phyloP scores from a whole-genome alignment of 2,113 vertebrate species.

The Phasianus colchicus region DNA sequence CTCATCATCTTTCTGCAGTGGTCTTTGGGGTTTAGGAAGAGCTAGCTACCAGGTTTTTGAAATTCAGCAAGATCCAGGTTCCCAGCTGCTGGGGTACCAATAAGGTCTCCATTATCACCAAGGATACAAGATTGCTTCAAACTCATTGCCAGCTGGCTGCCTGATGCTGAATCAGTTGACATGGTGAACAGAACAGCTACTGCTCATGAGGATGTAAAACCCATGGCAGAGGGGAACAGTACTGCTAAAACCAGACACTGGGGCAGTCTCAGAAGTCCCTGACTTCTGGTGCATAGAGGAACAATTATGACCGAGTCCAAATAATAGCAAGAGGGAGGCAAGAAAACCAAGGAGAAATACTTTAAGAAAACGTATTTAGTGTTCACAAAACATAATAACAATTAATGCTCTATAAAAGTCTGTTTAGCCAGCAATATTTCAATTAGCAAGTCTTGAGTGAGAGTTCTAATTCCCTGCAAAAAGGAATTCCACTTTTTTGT shows the following conservation, averaged over 20 bases:
- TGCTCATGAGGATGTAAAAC: background rate
- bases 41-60: background rate
- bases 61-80: background rate
- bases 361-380: constrained; percentile 27
- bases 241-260: background rate
- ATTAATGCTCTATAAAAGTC: constrained; percentile 43
- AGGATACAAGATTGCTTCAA: background rate
- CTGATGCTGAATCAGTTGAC: background rate
- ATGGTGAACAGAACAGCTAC: background rate
- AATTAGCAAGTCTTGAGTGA: constrained; percentile 39
- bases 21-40: background rate
- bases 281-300: background rate
- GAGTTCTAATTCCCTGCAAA: constrained; percentile 30
- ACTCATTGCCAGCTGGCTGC: background rate
- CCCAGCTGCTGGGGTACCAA: background rate
- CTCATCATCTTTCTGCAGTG: background rate
- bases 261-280: background rate
- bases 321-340: background rate
- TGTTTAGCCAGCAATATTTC: constrained; percentile 23
- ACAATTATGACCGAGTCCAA: background rate
- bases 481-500: constrained; percentile 39
- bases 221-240: background rate
- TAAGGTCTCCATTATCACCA: background rate
- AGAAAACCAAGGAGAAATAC: constrained; percentile 24
- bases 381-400: constrained; percentile 21